Base-by-base conservation (phyloP, 2,888 invertebrate species). In the Beris chalybata region DNA sequence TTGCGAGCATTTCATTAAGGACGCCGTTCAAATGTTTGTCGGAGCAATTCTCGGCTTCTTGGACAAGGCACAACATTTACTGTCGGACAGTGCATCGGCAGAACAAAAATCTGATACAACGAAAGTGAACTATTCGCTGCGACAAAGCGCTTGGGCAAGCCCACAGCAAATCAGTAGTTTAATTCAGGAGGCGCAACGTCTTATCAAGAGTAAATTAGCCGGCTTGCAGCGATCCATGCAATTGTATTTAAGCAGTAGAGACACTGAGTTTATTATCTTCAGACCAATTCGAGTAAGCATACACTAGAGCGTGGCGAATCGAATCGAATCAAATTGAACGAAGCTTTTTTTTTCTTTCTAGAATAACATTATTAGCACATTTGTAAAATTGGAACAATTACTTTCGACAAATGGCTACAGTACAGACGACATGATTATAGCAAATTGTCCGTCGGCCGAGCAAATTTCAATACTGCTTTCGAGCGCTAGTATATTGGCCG, bases 261-360 rank as follows among this genome's bases (percentile, higher is more conserved):
- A 99, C 78, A 98, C 98, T 0, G 98, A 99, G 79, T 93, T 95
- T 74, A 97, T 99, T 74, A 85, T 99, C 9, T 96, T 98, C 74
- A 87, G 95, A 66, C 97, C 97, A 2, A 92, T 98, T 57, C 89
- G 93, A 81, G 93, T 92, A 76, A 78, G 82, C 71, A 68, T 43
- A 13, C 38, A 9, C 38, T 9, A 61, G 59, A 52, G 45, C 32
- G 38, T 48, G 2, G 5, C n/a, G 12, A 48, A n/a, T 13, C 5
- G 5, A 38, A 38, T 4, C 13, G 22, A 30, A 22, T 11, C 3
- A 31, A 22, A 44, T 22, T 22, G 3, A 22, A 22, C 22, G 22
- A 22, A 22, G 22, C 22, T 22, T 22, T 22, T 22, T 3, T 45
- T 48, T 71, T 68, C n/a, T 55, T 81, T 81, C 48, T 82, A 91